These are phyloP conservation scores for Spilosoma lubricipeda DNA, from an alignment of 2,888 invertebrate species.

Conservation along the genomic window DNA sequence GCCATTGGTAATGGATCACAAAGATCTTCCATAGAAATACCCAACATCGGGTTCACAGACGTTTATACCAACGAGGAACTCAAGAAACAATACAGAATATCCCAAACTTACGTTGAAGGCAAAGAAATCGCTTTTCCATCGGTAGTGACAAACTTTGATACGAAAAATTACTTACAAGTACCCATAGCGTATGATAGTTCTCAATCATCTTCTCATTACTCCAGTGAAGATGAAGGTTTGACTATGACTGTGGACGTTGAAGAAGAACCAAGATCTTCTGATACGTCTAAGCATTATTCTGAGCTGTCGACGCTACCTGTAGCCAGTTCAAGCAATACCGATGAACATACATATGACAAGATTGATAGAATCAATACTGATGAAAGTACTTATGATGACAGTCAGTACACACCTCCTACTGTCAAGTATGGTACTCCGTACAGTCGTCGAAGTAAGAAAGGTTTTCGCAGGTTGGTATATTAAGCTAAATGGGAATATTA, in stretches of 20 bases:
- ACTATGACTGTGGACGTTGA: constrained; percentile 79
- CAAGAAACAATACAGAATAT: constrained; percentile 78
- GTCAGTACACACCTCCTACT: constrained; percentile 60
- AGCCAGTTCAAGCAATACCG: constrained; percentile 57
- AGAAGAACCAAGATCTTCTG: constrained; percentile 64
- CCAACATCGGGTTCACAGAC: constrained; percentile 72
- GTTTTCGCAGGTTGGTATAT: constrained; percentile 65
- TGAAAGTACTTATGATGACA: constrained; percentile 57
- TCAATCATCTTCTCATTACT: constrained; percentile 66
- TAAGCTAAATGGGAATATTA: neutral
- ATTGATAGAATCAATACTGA: constrained; percentile 38
- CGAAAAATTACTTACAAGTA: constrained; percentile 44
- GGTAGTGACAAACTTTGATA: constrained; percentile 58
- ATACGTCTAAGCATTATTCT: constrained; percentile 62
- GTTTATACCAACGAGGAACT: constrained; percentile 80
- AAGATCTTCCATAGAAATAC: constrained; percentile 78
- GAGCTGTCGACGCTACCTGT: constrained; percentile 67
- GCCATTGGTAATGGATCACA: constrained; percentile 75
- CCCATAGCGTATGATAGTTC: constrained; percentile 51
- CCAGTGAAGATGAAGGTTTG: constrained; percentile 79
- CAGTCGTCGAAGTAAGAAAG: constrained; percentile 68
- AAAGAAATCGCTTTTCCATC: constrained; percentile 75
- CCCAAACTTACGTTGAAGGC: constrained; percentile 80
- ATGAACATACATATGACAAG: constrained; percentile 63
- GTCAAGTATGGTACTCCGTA: constrained; percentile 71